Evolutionary conservation across 2,888 invertebrate species (phyloP).

Genomic region (Microplitis deprimator): DNA sequence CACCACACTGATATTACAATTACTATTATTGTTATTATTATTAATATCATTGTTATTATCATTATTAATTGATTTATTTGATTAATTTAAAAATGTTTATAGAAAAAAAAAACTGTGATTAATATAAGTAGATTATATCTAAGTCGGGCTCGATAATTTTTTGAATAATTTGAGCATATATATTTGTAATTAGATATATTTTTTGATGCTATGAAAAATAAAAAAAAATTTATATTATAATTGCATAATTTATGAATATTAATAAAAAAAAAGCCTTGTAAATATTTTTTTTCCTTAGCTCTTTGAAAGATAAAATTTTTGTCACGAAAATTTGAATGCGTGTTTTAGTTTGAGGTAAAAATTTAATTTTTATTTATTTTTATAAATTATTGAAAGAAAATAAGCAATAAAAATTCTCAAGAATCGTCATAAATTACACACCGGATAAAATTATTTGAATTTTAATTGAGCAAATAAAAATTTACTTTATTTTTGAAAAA

Average conservation of each 20-base stretch:
- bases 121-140: not conserved
- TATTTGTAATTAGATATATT: slow-evolving; percentile 16
- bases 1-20: not conserved
- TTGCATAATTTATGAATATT: not conserved
- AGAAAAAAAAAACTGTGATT: not conserved
- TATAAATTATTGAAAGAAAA: too few species aligned
- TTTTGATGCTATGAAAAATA: slow-evolving; percentile 26
- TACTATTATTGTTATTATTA: not conserved
- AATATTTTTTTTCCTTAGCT: not conserved
- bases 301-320: not conserved
- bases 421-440: too few species aligned
- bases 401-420: too few species aligned
- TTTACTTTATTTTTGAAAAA: too few species aligned
- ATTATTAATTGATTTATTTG: not conserved
- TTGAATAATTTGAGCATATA: not conserved
- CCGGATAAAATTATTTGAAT: too few species aligned
- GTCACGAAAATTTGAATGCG: not conserved
- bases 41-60: not conserved
- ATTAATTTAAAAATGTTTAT: not conserved
- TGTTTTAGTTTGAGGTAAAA: too few species aligned
- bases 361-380: too few species aligned
- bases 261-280: not conserved
- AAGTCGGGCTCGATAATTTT: not conserved
- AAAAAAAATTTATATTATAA: slow-evolving; percentile 46
- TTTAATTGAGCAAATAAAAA: too few species aligned